Conservation (phyloP, 2,888 invertebrate species). For the Amorpha juglandis region DNA sequence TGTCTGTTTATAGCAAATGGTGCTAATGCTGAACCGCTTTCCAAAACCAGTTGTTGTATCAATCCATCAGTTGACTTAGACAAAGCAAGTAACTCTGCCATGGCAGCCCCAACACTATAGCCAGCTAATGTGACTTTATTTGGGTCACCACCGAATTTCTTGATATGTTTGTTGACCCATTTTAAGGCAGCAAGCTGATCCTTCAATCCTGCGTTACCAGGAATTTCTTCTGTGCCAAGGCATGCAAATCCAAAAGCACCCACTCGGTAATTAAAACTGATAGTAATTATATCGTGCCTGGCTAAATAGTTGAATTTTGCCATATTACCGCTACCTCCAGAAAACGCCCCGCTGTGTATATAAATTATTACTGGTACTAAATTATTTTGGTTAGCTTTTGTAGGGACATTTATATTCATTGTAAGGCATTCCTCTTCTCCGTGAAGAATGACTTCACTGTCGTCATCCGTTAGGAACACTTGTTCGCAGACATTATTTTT, state of each 20-base stretch:
- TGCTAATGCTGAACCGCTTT: constrained; percentile 72
- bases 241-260: constrained; percentile 89
- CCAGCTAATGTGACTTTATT: constrained; percentile 91
- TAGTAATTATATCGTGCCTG: constrained; percentile 86
- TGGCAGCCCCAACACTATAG: constrained; percentile 89
- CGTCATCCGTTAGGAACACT: constrained; percentile 58
- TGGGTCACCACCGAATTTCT: constrained; percentile 91
- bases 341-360: constrained; percentile 73
- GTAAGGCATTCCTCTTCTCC: constrained; percentile 70
- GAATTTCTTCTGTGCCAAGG: constrained; percentile 84
- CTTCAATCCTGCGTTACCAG: constrained; percentile 93
- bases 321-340: constrained; percentile 71
- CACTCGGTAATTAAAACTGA: constrained; percentile 88
- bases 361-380: constrained; percentile 70
- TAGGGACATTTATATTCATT: constrained; percentile 65
- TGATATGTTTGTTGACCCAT: constrained; percentile 90
- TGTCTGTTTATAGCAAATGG: constrained; percentile 71
- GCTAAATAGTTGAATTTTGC: constrained; percentile 85
- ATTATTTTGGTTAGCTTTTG: constrained; percentile 59
- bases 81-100: constrained; percentile 69
- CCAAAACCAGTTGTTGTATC: constrained; percentile 68
- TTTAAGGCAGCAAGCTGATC: constrained; percentile 92
- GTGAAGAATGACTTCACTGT: constrained; percentile 50
- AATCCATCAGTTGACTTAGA: constrained; percentile 65
- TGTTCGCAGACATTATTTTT: constrained; percentile 62